Evolutionary conservation across 2,888 invertebrate species (phyloP).

Genomic region (Noctua janthina): DNA sequence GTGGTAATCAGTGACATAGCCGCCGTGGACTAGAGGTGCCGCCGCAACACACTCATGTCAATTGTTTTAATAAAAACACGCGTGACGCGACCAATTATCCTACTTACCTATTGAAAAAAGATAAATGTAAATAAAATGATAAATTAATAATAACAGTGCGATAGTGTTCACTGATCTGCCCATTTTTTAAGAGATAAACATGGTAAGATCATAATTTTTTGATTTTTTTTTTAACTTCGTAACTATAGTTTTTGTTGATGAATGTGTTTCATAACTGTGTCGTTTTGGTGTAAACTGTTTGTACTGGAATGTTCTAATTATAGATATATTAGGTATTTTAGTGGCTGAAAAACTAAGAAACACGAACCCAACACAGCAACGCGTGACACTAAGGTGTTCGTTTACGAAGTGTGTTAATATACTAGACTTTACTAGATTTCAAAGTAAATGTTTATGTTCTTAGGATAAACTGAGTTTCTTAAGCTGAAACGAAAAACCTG

Average conservation of each 20-base stretch:
- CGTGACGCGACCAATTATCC: slow-evolving; percentile 37
- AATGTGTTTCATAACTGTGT: not conserved
- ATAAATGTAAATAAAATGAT: slow-evolving; percentile 28
- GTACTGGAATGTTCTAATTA: slow-evolving; percentile 1
- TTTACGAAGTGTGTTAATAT: slow-evolving; percentile 58
- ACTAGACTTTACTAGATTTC: not conserved
- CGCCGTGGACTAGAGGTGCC: slow-evolving; percentile 31
- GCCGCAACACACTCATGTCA: slow-evolving; percentile 37
- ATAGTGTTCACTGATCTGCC: slow-evolving; percentile 27
- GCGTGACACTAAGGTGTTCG: slow-evolving; percentile 52
- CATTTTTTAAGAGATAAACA: slow-evolving; percentile 23
- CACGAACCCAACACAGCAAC: slow-evolving; percentile 15
- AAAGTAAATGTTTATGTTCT: not conserved
- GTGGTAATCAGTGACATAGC: slow-evolving; percentile 42
- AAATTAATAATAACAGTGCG: slow-evolving; percentile 21
- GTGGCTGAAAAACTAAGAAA: not conserved
- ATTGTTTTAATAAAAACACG: slow-evolving; percentile 54
- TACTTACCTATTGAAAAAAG: slow-evolving; percentile 15
- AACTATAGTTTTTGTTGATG: not conserved
- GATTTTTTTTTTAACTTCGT: not conserved
- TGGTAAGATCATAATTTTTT: slow-evolving; percentile 45
- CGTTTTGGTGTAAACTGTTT: not conserved
- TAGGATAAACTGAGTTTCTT: not conserved
- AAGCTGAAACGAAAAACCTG: not conserved
- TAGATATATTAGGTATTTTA: not conserved